Base-by-base conservation (phyloP, 2,888 invertebrate genomes). In the Galerucella calmariensis region DNA sequence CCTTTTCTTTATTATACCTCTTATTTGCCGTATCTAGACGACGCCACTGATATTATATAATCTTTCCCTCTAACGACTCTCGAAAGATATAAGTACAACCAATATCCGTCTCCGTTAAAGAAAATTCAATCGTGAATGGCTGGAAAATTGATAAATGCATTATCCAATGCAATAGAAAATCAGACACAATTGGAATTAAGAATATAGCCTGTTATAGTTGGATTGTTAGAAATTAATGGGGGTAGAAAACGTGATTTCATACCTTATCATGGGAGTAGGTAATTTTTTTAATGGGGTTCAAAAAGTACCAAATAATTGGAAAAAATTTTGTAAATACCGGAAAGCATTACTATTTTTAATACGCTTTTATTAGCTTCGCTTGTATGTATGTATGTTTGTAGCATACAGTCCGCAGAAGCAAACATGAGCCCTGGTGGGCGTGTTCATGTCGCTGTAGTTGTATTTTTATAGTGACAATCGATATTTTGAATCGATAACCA, bases 111-210 rank as follows among this genome's bases (percentile, higher is more conserved):
- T 20, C 16, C 20, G 16, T 10, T 56, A 20, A 56, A 56, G 56
- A 16, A 56, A 56, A 56, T 56, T 20, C 56, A 56, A 20, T 56
- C 9, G 16, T 16, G 56, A 56, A 16, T 56, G 10, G 20, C 56
- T 56, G 56, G 20, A 56, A 56, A 56, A 56, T 56, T 56, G 16
- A 56, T 56, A 20, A 56, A 56, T 56, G 56, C 56, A 56, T 56
- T 56, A 56, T 56, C 56, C 56, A 56, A 56, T 20, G 56, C 20
- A 20, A 20, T 56, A 20, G 56, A 56, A 56, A 56, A 56, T 20
- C 56, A 56, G 56, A 20, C 56, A 51, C 51, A 56, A 56, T 56
- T 56, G 56, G 10, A 56, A 56, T 56, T 56, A 20, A 56, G 56
- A 16, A 56, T 20, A 56, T 56, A 20, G 20, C 20, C 20, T 10